Evolutionary conservation across 2,113 vertebrate genomes (phyloP).

Genomic region (Hassar affinis): DNA sequence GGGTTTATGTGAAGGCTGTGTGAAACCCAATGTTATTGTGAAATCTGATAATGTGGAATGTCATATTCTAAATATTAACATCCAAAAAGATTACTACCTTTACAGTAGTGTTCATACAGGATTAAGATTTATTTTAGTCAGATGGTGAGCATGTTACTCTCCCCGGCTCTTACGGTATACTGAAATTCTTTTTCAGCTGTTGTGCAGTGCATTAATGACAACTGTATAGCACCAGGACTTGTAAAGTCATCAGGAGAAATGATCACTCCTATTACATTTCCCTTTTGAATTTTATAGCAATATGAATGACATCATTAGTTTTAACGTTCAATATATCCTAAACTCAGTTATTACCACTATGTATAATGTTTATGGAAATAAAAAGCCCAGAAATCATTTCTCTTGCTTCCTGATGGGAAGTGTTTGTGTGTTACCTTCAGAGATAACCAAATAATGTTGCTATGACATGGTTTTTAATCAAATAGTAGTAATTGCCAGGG

Average conservation of each 20-base stretch:
- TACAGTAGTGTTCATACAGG: neutral
- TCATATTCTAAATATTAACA: conserved; percentile 8
- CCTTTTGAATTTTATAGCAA: neutral
- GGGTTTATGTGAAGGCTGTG: too few species aligned
- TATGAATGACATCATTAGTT: neutral
- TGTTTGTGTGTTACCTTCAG: neutral
- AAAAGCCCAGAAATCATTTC: too few species aligned
- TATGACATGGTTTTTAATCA: too few species aligned
- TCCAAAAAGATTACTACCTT: conserved; percentile 2
- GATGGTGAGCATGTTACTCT: conserved; percentile 41
- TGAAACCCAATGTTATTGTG: too few species aligned
- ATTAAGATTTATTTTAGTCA: conserved; percentile 38
- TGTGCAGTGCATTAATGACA: neutral
- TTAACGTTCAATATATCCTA: neutral
- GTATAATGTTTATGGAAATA: too few species aligned
- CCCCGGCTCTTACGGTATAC: conserved; percentile 33
- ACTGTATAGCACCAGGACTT: neutral
- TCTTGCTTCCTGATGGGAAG: too few species aligned
- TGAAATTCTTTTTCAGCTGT: neutral
- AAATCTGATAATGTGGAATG: too few species aligned
- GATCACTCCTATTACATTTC: neutral
- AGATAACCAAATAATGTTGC: neutral
- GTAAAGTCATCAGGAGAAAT: neutral
- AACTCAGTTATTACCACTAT: too few species aligned
- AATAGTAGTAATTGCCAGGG: neutral